Evolutionary conservation across 2,888 invertebrate genomes (phyloP).

Genomic region (Agapostemon virescens): DNA sequence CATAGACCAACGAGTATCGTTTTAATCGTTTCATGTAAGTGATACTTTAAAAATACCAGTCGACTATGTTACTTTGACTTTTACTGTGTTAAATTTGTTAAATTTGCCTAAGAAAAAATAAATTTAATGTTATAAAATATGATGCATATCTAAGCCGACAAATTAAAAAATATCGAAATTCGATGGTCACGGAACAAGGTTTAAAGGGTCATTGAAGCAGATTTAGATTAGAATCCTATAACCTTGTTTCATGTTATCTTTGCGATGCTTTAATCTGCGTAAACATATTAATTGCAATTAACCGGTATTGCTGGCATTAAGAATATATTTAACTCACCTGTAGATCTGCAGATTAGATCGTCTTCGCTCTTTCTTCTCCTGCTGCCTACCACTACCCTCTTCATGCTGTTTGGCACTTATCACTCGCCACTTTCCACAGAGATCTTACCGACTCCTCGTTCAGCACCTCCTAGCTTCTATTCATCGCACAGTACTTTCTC

Average conservation of each 20-base stretch:
- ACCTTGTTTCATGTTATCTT: not conserved
- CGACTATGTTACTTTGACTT: too few species aligned
- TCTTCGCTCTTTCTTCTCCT: not conserved
- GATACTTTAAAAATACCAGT: too few species aligned
- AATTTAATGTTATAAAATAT: too few species aligned
- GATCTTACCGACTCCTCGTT: not conserved
- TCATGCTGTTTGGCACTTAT: not conserved
- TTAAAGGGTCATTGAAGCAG: not conserved
- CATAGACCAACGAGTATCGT: too few species aligned
- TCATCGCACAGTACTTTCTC: not conserved
- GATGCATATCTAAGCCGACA: too few species aligned
- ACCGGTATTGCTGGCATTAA: not conserved
- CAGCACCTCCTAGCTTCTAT: not conserved
- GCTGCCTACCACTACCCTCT: not conserved
- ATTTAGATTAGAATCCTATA: not conserved
- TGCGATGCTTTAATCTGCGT: not conserved
- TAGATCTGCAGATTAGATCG: not conserved
- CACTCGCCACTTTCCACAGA: not conserved
- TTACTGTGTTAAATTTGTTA: too few species aligned
- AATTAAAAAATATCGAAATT: too few species aligned
- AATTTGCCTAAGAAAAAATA: too few species aligned
- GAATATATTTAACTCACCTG: not conserved
- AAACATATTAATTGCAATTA: not conserved
- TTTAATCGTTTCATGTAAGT: too few species aligned
- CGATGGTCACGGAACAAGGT: too few species aligned